Evolutionary conservation across 2,113 vertebrate species (phyloP).

Genomic region (Alouatta palliata): DNA sequence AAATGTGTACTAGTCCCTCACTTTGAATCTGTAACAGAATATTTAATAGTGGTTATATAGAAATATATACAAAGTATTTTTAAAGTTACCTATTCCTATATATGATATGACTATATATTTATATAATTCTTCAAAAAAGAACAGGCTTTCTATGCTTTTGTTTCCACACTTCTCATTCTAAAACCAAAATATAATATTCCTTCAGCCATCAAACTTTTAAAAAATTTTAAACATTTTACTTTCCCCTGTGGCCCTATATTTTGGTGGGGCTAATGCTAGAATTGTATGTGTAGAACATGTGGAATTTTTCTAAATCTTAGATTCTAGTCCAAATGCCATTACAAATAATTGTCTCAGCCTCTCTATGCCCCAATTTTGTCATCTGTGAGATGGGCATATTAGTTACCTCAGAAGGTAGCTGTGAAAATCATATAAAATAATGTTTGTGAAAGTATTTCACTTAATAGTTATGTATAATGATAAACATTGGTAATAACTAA

Average conservation of each 20-base stretch:
- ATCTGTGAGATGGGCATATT: not conserved
- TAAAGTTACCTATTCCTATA: not conserved
- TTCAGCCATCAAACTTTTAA: not conserved
- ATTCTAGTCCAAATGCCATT: not conserved
- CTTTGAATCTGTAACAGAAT: not conserved
- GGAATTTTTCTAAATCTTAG: not conserved
- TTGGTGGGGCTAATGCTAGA: not conserved
- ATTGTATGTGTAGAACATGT: not conserved
- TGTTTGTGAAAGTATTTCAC: not conserved
- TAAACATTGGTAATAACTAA: not conserved
- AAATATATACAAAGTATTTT: not conserved
- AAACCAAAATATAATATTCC: not conserved
- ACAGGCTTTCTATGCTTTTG: not conserved
- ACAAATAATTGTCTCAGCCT: not conserved
- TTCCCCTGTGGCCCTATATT: not conserved
- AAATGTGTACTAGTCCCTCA: not conserved
- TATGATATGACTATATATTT: not conserved
- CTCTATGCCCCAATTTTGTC: not conserved
- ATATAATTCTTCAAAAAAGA: not conserved
- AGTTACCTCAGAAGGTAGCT: not conserved
- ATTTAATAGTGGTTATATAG: not conserved
- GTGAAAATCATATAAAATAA: not conserved
- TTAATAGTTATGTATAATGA: not conserved
- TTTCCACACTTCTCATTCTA: not conserved
- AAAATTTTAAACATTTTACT: not conserved